A percentile compares a stretch with the other conserved stretches of the same genome.
Evolutionary conservation across 2,113 vertebrate species (phyloP).

Genomic region (Poicephalus gulielmi): DNA sequence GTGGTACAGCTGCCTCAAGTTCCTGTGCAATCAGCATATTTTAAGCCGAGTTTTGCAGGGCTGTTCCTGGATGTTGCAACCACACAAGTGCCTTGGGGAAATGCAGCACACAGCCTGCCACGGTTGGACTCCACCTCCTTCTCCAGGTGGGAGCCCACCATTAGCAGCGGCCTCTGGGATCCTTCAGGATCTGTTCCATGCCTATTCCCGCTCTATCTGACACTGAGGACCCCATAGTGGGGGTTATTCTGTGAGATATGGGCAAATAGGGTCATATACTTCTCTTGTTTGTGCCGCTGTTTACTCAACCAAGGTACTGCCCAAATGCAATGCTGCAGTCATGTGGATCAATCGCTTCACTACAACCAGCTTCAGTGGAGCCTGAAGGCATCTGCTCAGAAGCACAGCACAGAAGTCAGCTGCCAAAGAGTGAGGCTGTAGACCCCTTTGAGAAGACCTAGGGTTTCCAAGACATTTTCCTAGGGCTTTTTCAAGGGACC

Average conservation of each 20-base stretch:
- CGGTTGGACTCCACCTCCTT: not conserved
- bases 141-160: rapidly evolving
- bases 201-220: not conserved
- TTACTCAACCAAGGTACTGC: not conserved
- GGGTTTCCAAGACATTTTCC: not conserved
- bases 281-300: not conserved
- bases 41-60: not conserved
- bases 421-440: not conserved
- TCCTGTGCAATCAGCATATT: not conserved
- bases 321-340: not conserved
- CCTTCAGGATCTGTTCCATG: not conserved
- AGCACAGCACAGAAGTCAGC: not conserved
- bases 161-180: not conserved
- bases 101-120: not conserved
- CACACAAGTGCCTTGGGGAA: not conserved
- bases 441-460: not conserved
- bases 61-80: not conserved
- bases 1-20: not conserved
- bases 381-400: not conserved
- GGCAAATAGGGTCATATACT: not conserved
- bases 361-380: not conserved
- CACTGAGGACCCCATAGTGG: too few species aligned
- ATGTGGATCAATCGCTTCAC: rapidly evolving
- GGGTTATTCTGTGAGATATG: not conserved
- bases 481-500: not conserved